Base-by-base conservation (phyloP, 1,140 invertebrate species). In the Pseudomyrmex gracilis region DNA sequence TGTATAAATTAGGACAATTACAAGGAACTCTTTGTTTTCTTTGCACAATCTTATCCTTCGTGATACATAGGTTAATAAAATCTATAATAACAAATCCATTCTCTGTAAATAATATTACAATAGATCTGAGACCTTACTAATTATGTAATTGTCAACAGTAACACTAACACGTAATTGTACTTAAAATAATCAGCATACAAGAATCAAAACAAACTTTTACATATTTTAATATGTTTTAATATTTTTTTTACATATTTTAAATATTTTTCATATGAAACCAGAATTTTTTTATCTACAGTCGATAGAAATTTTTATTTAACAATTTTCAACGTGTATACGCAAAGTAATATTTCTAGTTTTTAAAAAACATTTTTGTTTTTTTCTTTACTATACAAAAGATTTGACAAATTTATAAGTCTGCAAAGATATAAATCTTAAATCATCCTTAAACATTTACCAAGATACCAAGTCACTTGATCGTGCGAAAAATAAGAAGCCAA, bases 1-100 rank as follows among this genome's bases (percentile, higher is more conserved):
- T 67, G 17, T 76, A 74, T 77, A 66, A 83, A 76, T 83, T 76
- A 68, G 57, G 77, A 85, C 22, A 68, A 83, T 83, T 22, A 57
- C 78, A 83, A 83, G 68, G 70, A 82, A 82, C 58, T 80, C 63
- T 82, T 47, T 70, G 20, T 82, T 71, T 53, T 80, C 58, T 71
- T 53, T 80, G 71, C 66, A 80, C 70, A 49, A 34, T 34, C 34
- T 34, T 60, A 2, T 80, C 66, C 60, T 70, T 53, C 66, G 20
- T 70, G 66, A 71, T 70, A 34, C 34, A 66, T 70, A 70, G 66
- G 70, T 34, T 60, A 80, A 71, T 60, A 80, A 71, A 80, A 80
- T 78, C 34, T 34, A 34, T 34, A 34, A 34, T 34, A 34, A 67
- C 71, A 15, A 58, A 2, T 58, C 66, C 76, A 68, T 58, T 70